A percentile compares a stretch with the other conserved stretches of the same genome.
Evolutionary conservation across 2,888 invertebrate species (phyloP).

Genomic region (Mythimna vitellina): DNA sequence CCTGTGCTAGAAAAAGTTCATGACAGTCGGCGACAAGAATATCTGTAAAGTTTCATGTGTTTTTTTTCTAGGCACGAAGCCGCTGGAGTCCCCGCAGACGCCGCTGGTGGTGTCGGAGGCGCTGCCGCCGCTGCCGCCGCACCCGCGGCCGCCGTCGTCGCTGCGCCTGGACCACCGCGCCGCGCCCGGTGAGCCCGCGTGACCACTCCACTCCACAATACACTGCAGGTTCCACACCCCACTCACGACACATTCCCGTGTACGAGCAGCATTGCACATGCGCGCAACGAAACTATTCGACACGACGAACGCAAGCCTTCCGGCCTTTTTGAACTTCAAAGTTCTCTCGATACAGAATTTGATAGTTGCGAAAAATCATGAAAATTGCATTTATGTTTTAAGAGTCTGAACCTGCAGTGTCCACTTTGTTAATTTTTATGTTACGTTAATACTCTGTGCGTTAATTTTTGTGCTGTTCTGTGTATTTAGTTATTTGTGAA

Average conservation of each 20-base stretch:
- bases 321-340: conserved; percentile 53
- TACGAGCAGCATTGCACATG: conserved; percentile 57
- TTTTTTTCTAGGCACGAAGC: conserved; percentile 91
- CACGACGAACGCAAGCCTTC: conserved; percentile 64
- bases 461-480: conserved; percentile 86
- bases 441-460: conserved; percentile 83
- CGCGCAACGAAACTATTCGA: conserved; percentile 60
- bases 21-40: not conserved
- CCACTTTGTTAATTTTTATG: conserved; percentile 74
- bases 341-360: conserved; percentile 54
- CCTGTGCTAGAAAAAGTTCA: too few relatives aligned
- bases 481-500: conserved; percentile 83
- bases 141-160: conserved; percentile 86
- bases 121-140: conserved; percentile 84
- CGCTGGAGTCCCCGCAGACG: conserved; percentile 96
- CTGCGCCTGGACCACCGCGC: conserved; percentile 90
- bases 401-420: conserved; percentile 85
- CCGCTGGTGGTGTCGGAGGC: conserved; percentile 92
- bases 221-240: conserved; percentile 84
- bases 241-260: conserved; percentile 81
- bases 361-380: conserved; percentile 65
- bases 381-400: conserved; percentile 81
- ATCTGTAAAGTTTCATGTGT: not conserved
- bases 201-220: conserved; percentile 77
- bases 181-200: conserved; percentile 90